phyloP scores from a whole-genome alignment of 1,140 invertebrate species.

The Cydia fagiglandana region DNA sequence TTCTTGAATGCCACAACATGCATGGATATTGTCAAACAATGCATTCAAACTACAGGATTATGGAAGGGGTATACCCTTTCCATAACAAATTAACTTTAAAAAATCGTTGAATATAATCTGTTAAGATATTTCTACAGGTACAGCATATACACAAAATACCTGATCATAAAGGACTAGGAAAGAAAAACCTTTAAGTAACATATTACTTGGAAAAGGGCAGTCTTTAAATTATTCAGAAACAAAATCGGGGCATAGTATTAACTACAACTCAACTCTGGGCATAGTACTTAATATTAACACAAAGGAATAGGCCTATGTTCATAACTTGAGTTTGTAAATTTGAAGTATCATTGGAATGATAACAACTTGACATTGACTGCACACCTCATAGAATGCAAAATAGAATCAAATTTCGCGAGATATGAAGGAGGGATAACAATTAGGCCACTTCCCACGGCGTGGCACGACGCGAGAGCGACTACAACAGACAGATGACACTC shows the following conservation, averaged over 20 bases:
- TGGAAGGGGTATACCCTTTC: too few species aligned
- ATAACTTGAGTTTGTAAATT: background rate
- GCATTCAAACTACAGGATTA: too few species aligned
- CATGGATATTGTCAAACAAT: too few species aligned
- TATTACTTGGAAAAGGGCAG: background rate
- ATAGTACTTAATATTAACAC: background rate
- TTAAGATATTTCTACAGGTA: too few species aligned
- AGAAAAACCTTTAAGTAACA: background rate
- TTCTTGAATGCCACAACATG: background rate
- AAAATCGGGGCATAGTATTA: background rate
- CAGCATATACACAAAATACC: background rate
- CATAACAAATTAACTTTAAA: too few species aligned
- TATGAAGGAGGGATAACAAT: constrained; percentile 62
- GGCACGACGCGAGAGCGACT: constrained; percentile 45
- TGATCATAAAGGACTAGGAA: background rate
- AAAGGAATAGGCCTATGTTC: constrained; percentile 6
- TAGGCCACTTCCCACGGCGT: constrained; percentile 73
- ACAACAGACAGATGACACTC: constrained; percentile 62
- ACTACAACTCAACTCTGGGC: background rate
- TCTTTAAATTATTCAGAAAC: background rate
- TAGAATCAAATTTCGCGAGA: constrained; percentile 49
- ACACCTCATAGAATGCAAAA: constrained; percentile 38
- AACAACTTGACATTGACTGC: constrained; percentile 17
- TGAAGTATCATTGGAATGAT: background rate
- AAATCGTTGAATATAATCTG: background rate